Evolutionary conservation across 2,113 vertebrate genomes (phyloP).

Genomic region (Gymnarchus niloticus): DNA sequence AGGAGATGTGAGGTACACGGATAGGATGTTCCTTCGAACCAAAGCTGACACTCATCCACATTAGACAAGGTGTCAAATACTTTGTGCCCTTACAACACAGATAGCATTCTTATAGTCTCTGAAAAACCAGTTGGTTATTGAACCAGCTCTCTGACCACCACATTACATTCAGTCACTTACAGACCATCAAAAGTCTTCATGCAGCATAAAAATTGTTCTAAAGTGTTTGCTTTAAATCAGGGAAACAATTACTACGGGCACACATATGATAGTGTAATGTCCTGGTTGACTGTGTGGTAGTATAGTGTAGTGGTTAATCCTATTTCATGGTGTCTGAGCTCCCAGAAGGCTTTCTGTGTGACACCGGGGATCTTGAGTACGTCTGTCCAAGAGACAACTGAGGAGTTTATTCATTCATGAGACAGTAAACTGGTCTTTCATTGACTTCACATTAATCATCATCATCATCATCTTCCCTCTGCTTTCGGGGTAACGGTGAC

Average conservation of each 20-base stretch:
- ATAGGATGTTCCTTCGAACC: background rate
- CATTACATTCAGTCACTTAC: background rate
- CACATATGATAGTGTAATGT: too few relatives aligned
- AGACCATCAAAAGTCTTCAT: background rate
- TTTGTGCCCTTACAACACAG: background rate
- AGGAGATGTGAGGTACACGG: background rate
- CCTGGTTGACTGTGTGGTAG: background rate
- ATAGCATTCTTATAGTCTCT: background rate
- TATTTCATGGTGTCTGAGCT: background rate
- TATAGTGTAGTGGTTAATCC: background rate
- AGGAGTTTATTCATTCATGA: too few relatives aligned
- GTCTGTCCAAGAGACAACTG: too few relatives aligned
- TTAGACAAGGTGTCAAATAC: background rate
- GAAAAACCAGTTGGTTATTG: background rate
- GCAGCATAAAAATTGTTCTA: too few relatives aligned
- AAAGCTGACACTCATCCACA: background rate
- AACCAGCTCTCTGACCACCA: background rate
- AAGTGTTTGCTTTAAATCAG: too few relatives aligned
- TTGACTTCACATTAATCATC: too few relatives aligned
- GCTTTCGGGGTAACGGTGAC: too few relatives aligned
- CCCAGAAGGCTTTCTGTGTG: background rate
- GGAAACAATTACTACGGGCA: too few relatives aligned
- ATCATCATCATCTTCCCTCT: too few relatives aligned
- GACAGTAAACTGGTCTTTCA: too few relatives aligned
- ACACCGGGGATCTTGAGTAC: background rate